Evolutionary conservation across 2,888 invertebrate species (phyloP).

Genomic region (Chorisops tibialis): DNA sequence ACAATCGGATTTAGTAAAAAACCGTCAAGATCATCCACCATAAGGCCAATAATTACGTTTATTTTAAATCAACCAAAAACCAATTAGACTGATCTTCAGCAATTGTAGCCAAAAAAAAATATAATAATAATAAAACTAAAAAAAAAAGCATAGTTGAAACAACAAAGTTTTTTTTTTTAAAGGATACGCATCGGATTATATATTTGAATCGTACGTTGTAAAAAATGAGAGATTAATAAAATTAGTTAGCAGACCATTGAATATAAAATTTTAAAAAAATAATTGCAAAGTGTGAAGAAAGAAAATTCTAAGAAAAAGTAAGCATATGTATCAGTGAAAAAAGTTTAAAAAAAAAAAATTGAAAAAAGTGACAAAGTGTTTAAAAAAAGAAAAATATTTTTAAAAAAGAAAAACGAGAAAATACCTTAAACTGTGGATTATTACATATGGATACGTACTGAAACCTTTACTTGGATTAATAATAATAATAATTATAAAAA

Average conservation of each 20-base stretch:
- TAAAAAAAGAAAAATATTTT: not conserved
- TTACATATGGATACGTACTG: not conserved
- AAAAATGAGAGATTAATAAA: too few species aligned
- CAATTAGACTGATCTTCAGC: constrained; percentile 29
- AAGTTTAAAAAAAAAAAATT: not conserved
- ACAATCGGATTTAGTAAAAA: too few species aligned
- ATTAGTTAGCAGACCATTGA: not conserved
- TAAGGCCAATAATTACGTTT: too few species aligned
- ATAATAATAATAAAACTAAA: constrained; percentile 6
- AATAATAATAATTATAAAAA: not conserved
- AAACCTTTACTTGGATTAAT: not conserved
- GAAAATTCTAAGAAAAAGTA: not conserved
- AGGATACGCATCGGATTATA: not conserved
- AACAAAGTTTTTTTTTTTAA: constrained; percentile 13
- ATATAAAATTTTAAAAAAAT: constrained; percentile 10
- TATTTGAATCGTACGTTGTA: constrained; percentile 3
- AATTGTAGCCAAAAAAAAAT: constrained; percentile 26
- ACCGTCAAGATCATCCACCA: too few species aligned
- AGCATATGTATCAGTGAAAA: not conserved
- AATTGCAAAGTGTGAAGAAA: constrained; percentile 18
- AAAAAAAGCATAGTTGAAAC: constrained; percentile 29
- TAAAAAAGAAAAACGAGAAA: not conserved
- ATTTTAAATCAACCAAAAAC: too few species aligned
- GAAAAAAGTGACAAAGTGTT: not conserved
- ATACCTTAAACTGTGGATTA: not conserved